Evolutionary conservation across 2,888 invertebrate genomes (phyloP), one percentile per base, ranked within the genome.

Genomic region (Abrostola triplasia): DNA sequence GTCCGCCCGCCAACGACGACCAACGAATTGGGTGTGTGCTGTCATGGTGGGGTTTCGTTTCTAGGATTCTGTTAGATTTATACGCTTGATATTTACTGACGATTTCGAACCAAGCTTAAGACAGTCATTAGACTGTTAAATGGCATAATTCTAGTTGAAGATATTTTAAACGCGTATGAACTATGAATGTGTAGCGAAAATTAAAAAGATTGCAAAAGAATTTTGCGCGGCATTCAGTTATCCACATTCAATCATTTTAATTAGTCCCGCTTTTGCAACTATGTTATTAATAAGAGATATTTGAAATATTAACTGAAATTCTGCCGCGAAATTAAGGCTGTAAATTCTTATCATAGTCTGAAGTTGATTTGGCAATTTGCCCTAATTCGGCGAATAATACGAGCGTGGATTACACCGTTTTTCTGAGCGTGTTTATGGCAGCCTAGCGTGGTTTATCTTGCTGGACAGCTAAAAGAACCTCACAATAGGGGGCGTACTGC

Each of bases 1-100:
- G 88, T 76, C 57, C 82, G 91, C 87, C 91, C 90, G 88, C 90
- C 90, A 88, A 90, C 90, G 89, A 84, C 73, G 89, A 78, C 70
- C 67, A 74, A 74, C 67, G 77, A 66, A 66, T 73, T 74, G 77
- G 72, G 68, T 72, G 77, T 63, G 63, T 62, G 50, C 53, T 47
- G 59, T 59, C 57, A 57, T 53, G 51, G 64, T 58, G 65, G 55
- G 72, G 76, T 75, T 59, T 61, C 36, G 44, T 74, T 70, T 70
- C 77, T 79, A 78, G 73, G 69, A 73, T 67, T 53, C 42, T n/a
- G 50, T 59, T 73, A 67, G 67, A 72, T 67, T 67, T 41, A 8
- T 24, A 36, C 40, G 59, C 68, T n/a, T 37, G 51, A 38, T 37
- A 24, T 24, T 24, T 24, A 24, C 24, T 24, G 1, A 24, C 24